Conservation (phyloP, 2,797 vertebrate species). For the Ataeniobius toweri region DNA sequence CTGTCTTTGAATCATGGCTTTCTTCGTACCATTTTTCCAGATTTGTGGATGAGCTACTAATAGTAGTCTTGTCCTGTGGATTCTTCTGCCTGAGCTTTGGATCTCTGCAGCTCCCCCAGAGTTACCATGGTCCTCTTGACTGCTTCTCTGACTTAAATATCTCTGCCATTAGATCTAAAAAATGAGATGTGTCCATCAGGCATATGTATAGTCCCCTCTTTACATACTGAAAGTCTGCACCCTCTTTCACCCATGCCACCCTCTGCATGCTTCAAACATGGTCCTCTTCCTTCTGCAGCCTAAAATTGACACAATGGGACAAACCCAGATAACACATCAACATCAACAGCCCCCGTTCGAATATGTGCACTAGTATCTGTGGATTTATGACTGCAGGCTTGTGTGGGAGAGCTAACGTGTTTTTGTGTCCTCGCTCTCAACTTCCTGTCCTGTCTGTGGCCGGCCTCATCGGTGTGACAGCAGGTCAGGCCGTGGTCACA, state of each 20-base stretch:
- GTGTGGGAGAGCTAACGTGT: conserved; percentile 43
- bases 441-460: conserved; percentile 80
- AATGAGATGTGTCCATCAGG: too few species aligned
- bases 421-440: conserved; percentile 60
- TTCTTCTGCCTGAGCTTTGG: too few species aligned
- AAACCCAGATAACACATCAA: conserved; percentile 46
- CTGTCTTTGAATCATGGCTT: too few species aligned
- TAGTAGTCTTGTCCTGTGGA: too few species aligned
- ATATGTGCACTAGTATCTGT: conserved; percentile 30
- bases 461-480: conserved; percentile 64
- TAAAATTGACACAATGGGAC: background rate
- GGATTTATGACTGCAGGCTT: conserved; percentile 55
- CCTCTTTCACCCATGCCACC: conserved; percentile 11
- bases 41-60: too few species aligned
- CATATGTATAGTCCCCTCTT: too few species aligned
- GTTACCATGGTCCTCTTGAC: too few species aligned
- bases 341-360: conserved; percentile 12
- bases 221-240: background rate
- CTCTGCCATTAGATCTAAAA: background rate
- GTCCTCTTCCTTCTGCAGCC: background rate
- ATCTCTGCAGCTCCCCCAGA: too few species aligned
- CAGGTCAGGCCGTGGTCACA: conserved; percentile 68
- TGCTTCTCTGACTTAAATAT: too few species aligned
- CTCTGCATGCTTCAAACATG: conserved; percentile 4
- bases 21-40: too few species aligned